Evolutionary conservation across 2,888 invertebrate genomes (phyloP).

Genomic region (Andrena hattorfiana): DNA sequence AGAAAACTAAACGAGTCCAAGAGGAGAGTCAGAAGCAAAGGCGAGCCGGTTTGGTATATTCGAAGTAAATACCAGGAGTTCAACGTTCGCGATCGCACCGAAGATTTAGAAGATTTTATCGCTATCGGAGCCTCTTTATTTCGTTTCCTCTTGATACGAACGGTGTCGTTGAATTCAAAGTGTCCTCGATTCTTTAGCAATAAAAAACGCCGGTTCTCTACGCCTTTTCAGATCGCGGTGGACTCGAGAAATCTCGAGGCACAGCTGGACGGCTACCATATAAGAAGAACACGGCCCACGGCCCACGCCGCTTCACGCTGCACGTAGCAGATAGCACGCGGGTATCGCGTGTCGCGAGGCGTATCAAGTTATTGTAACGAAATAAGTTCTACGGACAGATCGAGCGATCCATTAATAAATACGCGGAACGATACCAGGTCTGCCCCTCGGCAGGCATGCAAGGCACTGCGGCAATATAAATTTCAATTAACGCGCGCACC

Average conservation of each 20-base stretch:
- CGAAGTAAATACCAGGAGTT: constrained; percentile 10
- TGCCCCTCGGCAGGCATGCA: neutral
- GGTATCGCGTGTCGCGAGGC: constrained; percentile 34
- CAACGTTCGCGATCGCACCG: neutral
- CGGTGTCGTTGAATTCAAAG: neutral
- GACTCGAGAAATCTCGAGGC: neutral
- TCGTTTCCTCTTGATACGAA: neutral
- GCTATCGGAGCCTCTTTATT: neutral
- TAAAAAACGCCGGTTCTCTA: neutral
- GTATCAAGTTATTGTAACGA: constrained; percentile 44
- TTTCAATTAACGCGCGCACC: constrained; percentile 21
- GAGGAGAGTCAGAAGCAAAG: constrained; percentile 1
- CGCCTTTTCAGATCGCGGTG: neutral
- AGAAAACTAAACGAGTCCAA: neutral
- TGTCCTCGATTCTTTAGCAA: neutral
- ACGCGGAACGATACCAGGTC: constrained; percentile 3
- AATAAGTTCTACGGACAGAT: constrained; percentile 19
- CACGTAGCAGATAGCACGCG: neutral
- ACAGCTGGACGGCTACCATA: neutral
- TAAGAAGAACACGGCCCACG: constrained; percentile 18
- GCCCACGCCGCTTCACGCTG: neutral
- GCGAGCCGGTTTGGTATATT: constrained; percentile 50
- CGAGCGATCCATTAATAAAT: constrained; percentile 29
- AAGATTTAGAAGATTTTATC: constrained; percentile 18
- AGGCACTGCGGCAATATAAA: constrained; percentile 18